These are phyloP conservation scores for Enteromius thamalakanensis DNA, from an alignment of 2,797 vertebrate genomes.

Conservation along the genomic window DNA sequence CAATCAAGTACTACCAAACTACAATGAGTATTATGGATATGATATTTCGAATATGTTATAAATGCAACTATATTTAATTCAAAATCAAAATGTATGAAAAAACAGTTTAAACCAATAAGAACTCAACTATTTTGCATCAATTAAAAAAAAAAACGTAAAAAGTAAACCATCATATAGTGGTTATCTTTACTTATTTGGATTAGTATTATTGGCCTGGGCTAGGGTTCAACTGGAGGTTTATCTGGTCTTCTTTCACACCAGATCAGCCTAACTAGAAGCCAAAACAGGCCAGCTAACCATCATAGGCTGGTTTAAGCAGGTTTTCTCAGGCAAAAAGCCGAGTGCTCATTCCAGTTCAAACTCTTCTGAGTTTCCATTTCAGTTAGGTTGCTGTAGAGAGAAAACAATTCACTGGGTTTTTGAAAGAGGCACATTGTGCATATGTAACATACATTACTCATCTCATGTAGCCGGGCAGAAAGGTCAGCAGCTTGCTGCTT, in stretches of 20 bases:
- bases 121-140: not conserved
- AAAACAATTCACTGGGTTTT: constrained; percentile 13
- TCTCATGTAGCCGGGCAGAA: constrained; percentile 79
- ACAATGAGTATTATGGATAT: not conserved
- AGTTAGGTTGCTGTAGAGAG: constrained; percentile 4
- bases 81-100: not conserved
- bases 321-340: not conserved
- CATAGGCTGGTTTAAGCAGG: not conserved
- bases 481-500: constrained; percentile 86
- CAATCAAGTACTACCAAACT: not conserved
- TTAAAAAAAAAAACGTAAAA: not conserved
- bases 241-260: not conserved
- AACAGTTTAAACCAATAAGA: not conserved
- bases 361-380: not conserved
- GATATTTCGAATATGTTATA: not conserved
- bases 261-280: not conserved
- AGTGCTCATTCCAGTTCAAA: not conserved
- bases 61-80: not conserved
- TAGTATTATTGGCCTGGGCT: not conserved
- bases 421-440: not conserved
- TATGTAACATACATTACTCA: constrained; percentile 77
- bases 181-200: not conserved
- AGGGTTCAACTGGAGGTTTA: not conserved
- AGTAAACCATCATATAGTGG: not conserved
- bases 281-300: not conserved